Conservation (phyloP, 1,140 invertebrate genomes). For the Ridgeia piscesae region DNA sequence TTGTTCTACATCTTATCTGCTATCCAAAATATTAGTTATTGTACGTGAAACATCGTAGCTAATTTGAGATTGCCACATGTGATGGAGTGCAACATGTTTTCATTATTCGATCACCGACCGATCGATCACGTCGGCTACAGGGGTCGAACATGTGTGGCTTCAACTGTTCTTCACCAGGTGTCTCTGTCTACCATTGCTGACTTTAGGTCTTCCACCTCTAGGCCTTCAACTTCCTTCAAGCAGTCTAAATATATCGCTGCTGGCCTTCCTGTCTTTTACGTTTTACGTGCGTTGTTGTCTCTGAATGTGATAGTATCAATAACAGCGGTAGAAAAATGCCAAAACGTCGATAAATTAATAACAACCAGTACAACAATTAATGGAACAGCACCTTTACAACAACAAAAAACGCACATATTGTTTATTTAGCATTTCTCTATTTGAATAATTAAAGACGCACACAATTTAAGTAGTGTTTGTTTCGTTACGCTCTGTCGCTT, state of each 20-base stretch:
- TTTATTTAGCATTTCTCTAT: background rate
- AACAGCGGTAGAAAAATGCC: background rate
- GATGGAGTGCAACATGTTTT: background rate
- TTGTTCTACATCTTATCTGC: background rate
- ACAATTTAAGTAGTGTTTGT: background rate
- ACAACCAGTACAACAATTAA: background rate
- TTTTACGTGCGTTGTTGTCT: background rate
- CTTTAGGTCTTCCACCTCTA: too few species aligned
- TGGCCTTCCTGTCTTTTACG: too few species aligned
- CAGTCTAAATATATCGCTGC: too few species aligned
- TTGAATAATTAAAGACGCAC: background rate
- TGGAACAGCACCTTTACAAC: background rate
- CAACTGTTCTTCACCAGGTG: too few species aligned
- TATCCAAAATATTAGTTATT: background rate
- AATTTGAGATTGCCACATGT: background rate
- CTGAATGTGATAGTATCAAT: background rate
- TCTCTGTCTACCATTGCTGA: too few species aligned
- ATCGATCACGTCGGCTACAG: background rate
- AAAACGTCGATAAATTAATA: background rate
- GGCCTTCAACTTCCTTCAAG: too few species aligned
- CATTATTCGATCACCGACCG: background rate
- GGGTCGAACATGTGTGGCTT: background rate
- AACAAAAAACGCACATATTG: background rate
- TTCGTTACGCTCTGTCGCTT: background rate
- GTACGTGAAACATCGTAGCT: background rate